phyloP scores from a whole-genome alignment of 1,140 invertebrate genomes.

The Diachasma alloeum region DNA sequence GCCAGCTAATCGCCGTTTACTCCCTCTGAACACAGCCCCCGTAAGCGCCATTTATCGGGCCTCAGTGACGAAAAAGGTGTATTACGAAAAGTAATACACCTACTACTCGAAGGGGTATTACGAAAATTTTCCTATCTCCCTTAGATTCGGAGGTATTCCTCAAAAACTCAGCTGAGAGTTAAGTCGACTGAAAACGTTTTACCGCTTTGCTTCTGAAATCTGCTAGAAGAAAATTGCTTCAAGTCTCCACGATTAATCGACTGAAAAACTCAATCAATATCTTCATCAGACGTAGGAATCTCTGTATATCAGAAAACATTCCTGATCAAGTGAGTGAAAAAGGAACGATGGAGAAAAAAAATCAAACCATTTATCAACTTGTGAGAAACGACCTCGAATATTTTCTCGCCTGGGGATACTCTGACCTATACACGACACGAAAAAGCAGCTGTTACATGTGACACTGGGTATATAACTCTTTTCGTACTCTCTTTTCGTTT shows the following conservation, averaged over 20 bases:
- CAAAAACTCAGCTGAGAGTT: no score
- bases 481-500: background rate
- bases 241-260: background rate
- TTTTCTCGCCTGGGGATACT: slow-evolving; percentile 26
- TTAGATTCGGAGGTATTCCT: no score
- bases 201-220: no score
- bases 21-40: no score
- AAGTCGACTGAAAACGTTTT: no score
- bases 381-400: slow-evolving; percentile 31
- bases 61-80: no score
- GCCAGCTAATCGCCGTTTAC: no score
- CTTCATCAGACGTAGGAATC: background rate
- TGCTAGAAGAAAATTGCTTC: no score
- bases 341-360: background rate
- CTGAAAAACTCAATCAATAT: background rate
- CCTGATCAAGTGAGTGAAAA: background rate
- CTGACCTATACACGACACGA: slow-evolving; percentile 4
- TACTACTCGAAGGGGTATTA: no score
- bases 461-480: background rate
- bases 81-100: no score
- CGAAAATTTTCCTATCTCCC: no score
- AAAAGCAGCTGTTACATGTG: slow-evolving; percentile 25
- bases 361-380: slow-evolving; percentile 26
- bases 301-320: background rate
- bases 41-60: no score